phyloP scores from a whole-genome alignment of 2,113 vertebrate genomes.

The Petaurus breviceps region DNA sequence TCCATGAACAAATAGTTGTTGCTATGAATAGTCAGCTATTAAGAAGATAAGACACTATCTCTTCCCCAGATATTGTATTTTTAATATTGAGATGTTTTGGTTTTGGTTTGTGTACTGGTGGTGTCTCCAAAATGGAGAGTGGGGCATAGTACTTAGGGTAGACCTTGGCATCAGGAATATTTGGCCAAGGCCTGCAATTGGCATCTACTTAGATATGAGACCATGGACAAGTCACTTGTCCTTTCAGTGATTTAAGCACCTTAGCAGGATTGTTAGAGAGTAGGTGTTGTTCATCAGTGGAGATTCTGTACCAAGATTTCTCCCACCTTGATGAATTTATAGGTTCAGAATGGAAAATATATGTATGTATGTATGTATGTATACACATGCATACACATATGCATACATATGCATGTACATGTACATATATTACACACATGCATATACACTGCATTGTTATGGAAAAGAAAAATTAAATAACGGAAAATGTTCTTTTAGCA shows the following conservation, averaged over 20 bases:
- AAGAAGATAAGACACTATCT: neutral
- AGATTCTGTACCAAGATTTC: neutral
- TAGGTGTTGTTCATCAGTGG: too few relatives aligned
- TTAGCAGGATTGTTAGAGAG: neutral
- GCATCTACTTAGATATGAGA: neutral
- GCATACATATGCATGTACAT: too few relatives aligned
- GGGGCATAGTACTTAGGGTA: neutral
- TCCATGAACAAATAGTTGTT: neutral
- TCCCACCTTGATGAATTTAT: neutral
- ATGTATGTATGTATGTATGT: too few relatives aligned
- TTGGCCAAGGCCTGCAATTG: neutral
- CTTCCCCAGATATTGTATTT: neutral
- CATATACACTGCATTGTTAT: neutral
- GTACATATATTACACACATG: too few relatives aligned
- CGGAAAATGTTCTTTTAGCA: neutral
- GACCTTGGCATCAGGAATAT: neutral
- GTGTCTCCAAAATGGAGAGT: neutral
- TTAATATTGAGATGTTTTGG: neutral
- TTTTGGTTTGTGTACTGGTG: neutral
- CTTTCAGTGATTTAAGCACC: neutral
- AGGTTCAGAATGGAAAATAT: neutral
- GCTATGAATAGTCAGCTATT: neutral
- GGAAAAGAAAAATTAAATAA: neutral
- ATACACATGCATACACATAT: too few relatives aligned
- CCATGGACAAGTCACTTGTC: neutral